Conservation (phyloP, 2,797 vertebrate species). For the Anolis apletophallus region DNA sequence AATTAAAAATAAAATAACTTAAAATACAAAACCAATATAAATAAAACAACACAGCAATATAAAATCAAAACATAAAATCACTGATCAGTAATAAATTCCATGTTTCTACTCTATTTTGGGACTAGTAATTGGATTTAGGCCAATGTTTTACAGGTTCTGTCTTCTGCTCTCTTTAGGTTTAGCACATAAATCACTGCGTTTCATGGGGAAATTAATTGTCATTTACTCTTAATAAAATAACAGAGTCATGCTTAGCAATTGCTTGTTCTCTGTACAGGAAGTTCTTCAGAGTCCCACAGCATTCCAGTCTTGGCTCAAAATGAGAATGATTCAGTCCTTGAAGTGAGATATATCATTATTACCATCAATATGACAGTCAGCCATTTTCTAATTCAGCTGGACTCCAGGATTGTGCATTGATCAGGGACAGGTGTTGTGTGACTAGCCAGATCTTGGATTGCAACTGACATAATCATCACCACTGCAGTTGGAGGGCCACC, state of each 20-base stretch:
- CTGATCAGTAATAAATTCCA: too few species aligned
- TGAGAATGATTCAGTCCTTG: not conserved
- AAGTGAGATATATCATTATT: not conserved
- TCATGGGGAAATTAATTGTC: not conserved
- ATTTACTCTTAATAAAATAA: not conserved
- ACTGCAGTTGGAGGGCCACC: not conserved
- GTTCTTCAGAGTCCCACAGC: not conserved
- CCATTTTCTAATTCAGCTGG: not conserved
- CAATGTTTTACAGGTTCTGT: not conserved
- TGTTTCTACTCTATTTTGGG: too few species aligned
- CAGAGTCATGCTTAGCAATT: not conserved
- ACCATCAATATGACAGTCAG: not conserved
- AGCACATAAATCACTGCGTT: not conserved
- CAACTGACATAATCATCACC: not conserved
- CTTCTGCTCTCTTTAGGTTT: not conserved
- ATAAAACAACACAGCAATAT: too few species aligned
- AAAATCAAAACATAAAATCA: too few species aligned
- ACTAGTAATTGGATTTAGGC: too few species aligned
- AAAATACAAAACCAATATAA: too few species aligned
- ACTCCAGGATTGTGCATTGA: not conserved
- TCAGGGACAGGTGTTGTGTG: not conserved
- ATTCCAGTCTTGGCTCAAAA: not conserved
- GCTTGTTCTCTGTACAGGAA: not conserved
- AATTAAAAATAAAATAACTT: too few species aligned
- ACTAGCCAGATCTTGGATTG: not conserved